phyloP scores from a whole-genome alignment of 2,888 invertebrate species.

The Parnassius apollo region DNA sequence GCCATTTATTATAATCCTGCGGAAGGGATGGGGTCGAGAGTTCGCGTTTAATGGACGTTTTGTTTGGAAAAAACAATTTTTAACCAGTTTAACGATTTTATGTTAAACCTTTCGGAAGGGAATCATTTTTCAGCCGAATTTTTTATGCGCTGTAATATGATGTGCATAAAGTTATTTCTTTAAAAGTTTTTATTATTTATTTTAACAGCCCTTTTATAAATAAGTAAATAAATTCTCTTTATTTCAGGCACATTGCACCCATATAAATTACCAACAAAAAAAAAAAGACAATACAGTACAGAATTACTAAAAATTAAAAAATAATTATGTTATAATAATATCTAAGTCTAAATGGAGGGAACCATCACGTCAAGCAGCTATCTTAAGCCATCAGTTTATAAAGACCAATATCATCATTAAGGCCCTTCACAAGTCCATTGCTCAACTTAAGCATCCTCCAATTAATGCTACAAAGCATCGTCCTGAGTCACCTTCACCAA shows the following conservation, averaged over 20 bases:
- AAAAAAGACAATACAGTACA: background rate
- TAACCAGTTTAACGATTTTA: constrained; percentile 62
- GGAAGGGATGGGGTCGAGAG: constrained; percentile 77
- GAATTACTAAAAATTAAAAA: too few species aligned
- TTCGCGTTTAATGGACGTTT: constrained; percentile 76
- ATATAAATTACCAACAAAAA: too few species aligned
- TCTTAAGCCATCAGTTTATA: too few species aligned
- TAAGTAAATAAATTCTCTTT: too few species aligned
- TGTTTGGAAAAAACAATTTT: constrained; percentile 73
- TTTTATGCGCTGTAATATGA: constrained; percentile 44
- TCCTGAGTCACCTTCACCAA: too few species aligned
- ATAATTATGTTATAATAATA: background rate
- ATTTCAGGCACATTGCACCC: too few species aligned
- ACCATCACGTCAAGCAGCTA: too few species aligned
- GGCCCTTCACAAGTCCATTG: too few species aligned
- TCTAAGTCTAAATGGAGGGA: too few species aligned
- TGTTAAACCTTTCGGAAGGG: constrained; percentile 58
- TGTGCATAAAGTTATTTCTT: constrained; percentile 5
- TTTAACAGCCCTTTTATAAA: background rate
- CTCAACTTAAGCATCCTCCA: too few species aligned
- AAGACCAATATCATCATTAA: too few species aligned
- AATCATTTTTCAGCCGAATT: constrained; percentile 53
- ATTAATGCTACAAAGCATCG: too few species aligned
- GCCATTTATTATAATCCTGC: constrained; percentile 78
- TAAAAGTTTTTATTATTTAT: background rate